phyloP scores from a whole-genome alignment of 2,113 vertebrate genomes.

The Cettia cetti region DNA sequence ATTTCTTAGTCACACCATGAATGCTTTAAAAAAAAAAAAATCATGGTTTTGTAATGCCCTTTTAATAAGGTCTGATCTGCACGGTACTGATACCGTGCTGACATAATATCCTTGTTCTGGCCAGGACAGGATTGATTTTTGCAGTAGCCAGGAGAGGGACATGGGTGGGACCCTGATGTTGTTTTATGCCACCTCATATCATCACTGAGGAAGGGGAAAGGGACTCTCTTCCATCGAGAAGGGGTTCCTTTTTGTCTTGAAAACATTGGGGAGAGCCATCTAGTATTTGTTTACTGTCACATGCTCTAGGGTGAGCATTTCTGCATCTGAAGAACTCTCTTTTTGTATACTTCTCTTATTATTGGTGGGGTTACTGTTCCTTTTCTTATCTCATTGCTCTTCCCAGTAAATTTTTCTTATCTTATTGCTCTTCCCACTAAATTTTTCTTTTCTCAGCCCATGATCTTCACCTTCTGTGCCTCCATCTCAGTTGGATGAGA shows the following conservation, averaged over 20 bases:
- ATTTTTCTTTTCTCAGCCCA: background rate
- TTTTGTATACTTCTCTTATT: background rate
- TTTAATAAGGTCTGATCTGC: background rate
- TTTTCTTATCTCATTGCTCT: background rate
- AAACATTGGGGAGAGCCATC: background rate
- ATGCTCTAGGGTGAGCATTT: too few species aligned
- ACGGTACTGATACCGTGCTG: background rate
- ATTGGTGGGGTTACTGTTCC: background rate
- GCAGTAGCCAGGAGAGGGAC: background rate
- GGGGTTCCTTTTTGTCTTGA: background rate
- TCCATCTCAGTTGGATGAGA: background rate
- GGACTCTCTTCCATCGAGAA: background rate
- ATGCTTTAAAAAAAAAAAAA: background rate
- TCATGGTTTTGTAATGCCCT: background rate
- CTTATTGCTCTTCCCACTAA: background rate
- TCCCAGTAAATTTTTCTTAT: background rate
- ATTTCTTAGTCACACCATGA: background rate
- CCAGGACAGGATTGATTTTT: background rate
- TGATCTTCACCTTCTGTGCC: background rate
- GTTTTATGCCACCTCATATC: background rate
- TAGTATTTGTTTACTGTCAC: background rate
- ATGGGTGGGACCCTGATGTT: background rate
- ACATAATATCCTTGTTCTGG: background rate
- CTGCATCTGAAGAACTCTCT: background rate
- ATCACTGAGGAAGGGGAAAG: accelerated